Base-by-base conservation (phyloP, 2,888 invertebrate species). In the Schizotus pectinicornis region DNA sequence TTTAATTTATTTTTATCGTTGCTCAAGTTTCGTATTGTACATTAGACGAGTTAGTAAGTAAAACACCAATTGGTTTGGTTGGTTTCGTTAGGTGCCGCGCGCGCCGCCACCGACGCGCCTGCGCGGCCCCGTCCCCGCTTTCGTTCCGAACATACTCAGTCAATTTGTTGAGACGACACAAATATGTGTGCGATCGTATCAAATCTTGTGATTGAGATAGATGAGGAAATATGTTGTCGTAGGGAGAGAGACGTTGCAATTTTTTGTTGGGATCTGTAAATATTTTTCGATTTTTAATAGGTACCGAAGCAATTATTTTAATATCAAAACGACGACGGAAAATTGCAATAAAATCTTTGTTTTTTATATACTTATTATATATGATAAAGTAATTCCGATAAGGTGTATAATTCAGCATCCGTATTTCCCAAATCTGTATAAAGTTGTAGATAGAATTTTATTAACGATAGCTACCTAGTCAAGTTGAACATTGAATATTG, bases 401-500 rank as follows among this genome's bases (percentile, higher is more conserved):
- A 65, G 57, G 34, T 32, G 11, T 48, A 36, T 37, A 54, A 55
- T 55, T 68, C 63, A 64, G 55, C 55, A 46, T 64, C 62, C 62
- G 67, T 61, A 52, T 69, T 68, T 66, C 62, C 66, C 64, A 67
- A 67, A 65, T 64, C 54, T 74, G 73, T 75, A 74, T 67, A 74
- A 72, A 74, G 45, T 69, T 75, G 74, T 75, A 75, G 75, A 75
- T 75, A 75, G 70, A 69, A 70, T 73, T 74, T 73, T 74, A 71
- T 68, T 68, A 70, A 68, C 64, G 69, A 67, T 68, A 67, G 67
- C 64, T 69, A 69, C 69, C 74, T 74, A 75, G 75, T 75, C 75
- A 72, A 71, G 71, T 71, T 71, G 68, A 66, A 62, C 62, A 64
- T 66, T 64, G 59, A 64, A 62, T 49, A 56, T 65, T 67, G 67